A percentile compares a stretch with the other conserved stretches of the same genome.
phyloP scores from a whole-genome alignment of 1,140 invertebrate genomes.

The Apis florea region DNA sequence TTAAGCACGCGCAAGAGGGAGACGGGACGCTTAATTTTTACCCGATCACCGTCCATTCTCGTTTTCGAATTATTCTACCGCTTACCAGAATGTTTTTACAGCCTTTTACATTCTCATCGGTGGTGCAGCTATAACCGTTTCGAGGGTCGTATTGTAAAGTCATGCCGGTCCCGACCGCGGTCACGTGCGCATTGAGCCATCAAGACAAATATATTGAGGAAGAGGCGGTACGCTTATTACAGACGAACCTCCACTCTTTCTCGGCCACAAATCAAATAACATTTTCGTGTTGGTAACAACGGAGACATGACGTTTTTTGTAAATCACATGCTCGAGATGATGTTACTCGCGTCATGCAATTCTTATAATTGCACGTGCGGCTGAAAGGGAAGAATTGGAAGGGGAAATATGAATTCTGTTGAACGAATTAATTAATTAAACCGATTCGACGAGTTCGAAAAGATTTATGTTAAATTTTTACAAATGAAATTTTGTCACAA shows the following conservation, averaged over 20 bases:
- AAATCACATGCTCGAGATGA: too few species aligned
- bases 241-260: slow-evolving; percentile 44
- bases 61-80: slow-evolving; percentile 26
- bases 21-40: background rate
- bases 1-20: too few species aligned
- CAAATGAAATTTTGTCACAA: too few species aligned
- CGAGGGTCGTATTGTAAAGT: slow-evolving; percentile 51
- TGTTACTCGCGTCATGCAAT: background rate
- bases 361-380: background rate
- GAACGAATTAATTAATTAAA: too few species aligned
- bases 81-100: slow-evolving; percentile 50
- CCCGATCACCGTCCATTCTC: slow-evolving; percentile 1
- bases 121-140: slow-evolving; percentile 44
- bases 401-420: background rate
- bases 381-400: background rate
- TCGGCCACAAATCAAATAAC: slow-evolving; percentile 67
- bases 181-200: slow-evolving; percentile 58
- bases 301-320: background rate
- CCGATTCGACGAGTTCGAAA: too few species aligned
- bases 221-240: slow-evolving; percentile 66
- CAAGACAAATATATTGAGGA: slow-evolving; percentile 66
- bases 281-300: slow-evolving; percentile 45
- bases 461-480: too few species aligned
- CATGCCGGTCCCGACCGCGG: slow-evolving; percentile 38
- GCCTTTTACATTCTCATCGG: slow-evolving; percentile 15